Percentiles rank a stretch among this genome's conserved stretches.
phyloP scores from a whole-genome alignment of 2,888 invertebrate genomes.

The Drosophila meridiana region DNA sequence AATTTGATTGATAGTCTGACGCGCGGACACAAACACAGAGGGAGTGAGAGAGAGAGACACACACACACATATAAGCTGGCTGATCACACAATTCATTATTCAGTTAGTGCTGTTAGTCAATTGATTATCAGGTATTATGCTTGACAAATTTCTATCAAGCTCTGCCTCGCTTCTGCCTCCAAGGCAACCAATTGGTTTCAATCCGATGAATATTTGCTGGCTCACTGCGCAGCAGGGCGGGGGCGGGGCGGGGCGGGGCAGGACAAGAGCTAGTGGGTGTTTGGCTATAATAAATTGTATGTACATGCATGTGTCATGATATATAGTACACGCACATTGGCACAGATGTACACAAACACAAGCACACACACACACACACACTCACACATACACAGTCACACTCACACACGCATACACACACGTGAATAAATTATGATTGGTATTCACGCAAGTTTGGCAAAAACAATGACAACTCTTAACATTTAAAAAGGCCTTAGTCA shows the following conservation, averaged over 20 bases:
- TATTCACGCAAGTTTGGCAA: slow-evolving; percentile 70
- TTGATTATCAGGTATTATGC: slow-evolving; percentile 77
- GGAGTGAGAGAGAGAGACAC: background rate
- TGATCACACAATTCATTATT: slow-evolving; percentile 64
- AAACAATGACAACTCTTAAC: slow-evolving; percentile 75
- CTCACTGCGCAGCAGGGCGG: slow-evolving; percentile 31
- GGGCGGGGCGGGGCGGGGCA: background rate
- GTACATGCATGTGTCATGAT: slow-evolving; percentile 30
- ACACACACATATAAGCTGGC: background rate
- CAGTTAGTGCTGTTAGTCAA: slow-evolving; percentile 64
- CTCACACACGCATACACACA: background rate
- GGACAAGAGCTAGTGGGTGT: background rate
- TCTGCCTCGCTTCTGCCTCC: slow-evolving; percentile 13
- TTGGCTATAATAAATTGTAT: slow-evolving; percentile 27
- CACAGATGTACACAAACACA: background rate
- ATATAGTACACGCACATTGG: slow-evolving; percentile 23
- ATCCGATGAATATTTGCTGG: slow-evolving; percentile 49
- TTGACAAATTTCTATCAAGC: slow-evolving; percentile 53
- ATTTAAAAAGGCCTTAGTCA: slow-evolving; percentile 78
- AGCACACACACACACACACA: background rate
- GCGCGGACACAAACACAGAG: background rate
- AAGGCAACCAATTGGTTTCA: slow-evolving; percentile 48
- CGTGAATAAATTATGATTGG: slow-evolving; percentile 75
- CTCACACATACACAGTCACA: too few species aligned
- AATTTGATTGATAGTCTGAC: slow-evolving; percentile 65